Percentiles rank a stretch among this genome's conserved stretches.
Conservation (phyloP, 2,113 vertebrate species). For the Protobothrops flavoviridis region DNA sequence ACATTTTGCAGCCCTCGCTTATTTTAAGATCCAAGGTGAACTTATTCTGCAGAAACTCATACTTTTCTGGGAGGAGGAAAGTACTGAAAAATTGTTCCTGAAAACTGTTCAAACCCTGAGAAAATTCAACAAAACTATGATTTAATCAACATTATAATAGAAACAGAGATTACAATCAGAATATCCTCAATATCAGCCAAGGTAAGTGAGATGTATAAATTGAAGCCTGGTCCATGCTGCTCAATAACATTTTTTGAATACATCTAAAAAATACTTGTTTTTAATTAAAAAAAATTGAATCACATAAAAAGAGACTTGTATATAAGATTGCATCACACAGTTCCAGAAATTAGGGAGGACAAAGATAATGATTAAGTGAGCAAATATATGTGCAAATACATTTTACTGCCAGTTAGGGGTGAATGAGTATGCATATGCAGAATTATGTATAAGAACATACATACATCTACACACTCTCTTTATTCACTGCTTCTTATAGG, state of each 20-base stretch:
- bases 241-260: neutral
- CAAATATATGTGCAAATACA: neutral
- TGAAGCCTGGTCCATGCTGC: neutral
- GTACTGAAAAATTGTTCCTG: neutral
- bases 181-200: neutral
- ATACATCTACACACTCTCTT: neutral
- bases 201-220: neutral
- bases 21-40: neutral
- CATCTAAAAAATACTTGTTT: neutral
- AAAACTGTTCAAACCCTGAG: neutral
- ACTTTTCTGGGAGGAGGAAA: neutral
- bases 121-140: neutral
- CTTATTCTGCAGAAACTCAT: neutral
- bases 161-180: neutral
- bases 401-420: neutral
- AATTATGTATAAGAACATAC: neutral
- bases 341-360: neutral
- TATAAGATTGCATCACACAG: neutral
- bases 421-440: neutral
- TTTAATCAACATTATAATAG: neutral
- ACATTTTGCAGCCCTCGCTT: neutral
- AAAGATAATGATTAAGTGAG: neutral
- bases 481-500: neutral
- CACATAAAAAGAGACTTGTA: neutral
- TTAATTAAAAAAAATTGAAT: neutral